Evolutionary conservation across 1,140 invertebrate species (phyloP).

Genomic region (Nixonia krombeini): DNA sequence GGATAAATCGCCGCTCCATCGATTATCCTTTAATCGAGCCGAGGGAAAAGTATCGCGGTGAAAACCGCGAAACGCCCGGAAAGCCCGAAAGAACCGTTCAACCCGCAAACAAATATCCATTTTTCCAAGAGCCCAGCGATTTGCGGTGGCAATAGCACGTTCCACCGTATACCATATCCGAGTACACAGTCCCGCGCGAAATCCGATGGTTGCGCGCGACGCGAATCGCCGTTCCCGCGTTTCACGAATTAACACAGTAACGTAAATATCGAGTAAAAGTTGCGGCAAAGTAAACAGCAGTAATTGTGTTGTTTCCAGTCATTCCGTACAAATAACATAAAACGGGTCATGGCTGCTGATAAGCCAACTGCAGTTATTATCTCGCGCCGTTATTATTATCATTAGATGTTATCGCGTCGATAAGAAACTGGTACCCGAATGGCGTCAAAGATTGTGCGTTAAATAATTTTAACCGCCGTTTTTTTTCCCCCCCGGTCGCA

Average conservation of each 20-base stretch:
- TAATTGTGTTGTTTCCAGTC: constrained; percentile 16
- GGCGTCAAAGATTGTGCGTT: constrained; percentile 25
- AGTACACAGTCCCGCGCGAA: too few species aligned
- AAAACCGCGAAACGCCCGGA: too few species aligned
- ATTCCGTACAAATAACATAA: constrained; percentile 29
- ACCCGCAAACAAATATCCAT: too few species aligned
- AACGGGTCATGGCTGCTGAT: constrained; percentile 37
- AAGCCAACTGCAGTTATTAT: constrained; percentile 32
- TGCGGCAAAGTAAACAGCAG: constrained; percentile 19
- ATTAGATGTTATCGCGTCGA: constrained; percentile 27
- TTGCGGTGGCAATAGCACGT: neutral
- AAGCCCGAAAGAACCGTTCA: too few species aligned
- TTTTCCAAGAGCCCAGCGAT: neutral
- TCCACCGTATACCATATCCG: too few species aligned
- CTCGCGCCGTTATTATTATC: constrained; percentile 28
- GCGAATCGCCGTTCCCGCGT: neutral
- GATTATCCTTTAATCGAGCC: too few species aligned
- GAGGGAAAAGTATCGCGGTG: too few species aligned
- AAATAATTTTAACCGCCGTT: constrained; percentile 10
- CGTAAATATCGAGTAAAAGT: neutral
- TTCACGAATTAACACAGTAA: neutral
- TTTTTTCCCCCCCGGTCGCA: neutral
- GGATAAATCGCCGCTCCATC: too few species aligned
- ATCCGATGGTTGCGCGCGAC: neutral
- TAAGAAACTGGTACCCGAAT: constrained; percentile 26